A percentile compares a stretch with the other conserved stretches of the same genome.
These are phyloP conservation scores for Sycophila sp. DNA, from an alignment of 1,140 invertebrate genomes.

Conservation along the genomic window DNA sequence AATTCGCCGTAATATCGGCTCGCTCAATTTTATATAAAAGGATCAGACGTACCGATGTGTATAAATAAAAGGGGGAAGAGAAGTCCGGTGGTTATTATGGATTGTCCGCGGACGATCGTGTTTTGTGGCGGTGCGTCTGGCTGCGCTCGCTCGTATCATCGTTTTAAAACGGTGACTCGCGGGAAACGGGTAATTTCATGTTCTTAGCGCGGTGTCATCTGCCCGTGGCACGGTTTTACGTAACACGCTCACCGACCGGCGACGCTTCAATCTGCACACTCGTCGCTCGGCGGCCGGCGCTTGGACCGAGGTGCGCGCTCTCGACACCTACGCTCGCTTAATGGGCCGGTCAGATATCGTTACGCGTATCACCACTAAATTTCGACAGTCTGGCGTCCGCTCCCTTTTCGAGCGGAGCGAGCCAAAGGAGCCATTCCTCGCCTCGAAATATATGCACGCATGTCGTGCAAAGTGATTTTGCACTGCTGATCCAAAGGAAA, in stretches of 20 bases:
- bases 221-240: slow-evolving; percentile 34
- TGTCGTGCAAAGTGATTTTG: background rate
- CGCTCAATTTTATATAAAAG: too few species aligned
- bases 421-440: too few species aligned
- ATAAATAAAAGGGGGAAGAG: too few species aligned
- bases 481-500: too few species aligned
- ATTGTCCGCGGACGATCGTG: background rate
- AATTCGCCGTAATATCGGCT: too few species aligned
- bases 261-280: background rate
- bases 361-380: too few species aligned
- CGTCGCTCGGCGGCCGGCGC: background rate
- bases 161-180: slow-evolving; percentile 39
- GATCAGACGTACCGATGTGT: too few species aligned
- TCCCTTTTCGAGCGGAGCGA: too few species aligned
- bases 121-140: background rate
- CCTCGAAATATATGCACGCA: too few species aligned
- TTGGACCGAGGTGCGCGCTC: background rate
- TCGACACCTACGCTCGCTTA: background rate
- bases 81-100: too few species aligned
- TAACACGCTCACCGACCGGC: slow-evolving; percentile 21
- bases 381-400: too few species aligned
- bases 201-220: slow-evolving; percentile 40
- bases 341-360: background rate
- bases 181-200: slow-evolving; percentile 42
- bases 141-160: background rate